Conservation (phyloP, 1,140 invertebrate species). For the Adoxophyes honmai region DNA sequence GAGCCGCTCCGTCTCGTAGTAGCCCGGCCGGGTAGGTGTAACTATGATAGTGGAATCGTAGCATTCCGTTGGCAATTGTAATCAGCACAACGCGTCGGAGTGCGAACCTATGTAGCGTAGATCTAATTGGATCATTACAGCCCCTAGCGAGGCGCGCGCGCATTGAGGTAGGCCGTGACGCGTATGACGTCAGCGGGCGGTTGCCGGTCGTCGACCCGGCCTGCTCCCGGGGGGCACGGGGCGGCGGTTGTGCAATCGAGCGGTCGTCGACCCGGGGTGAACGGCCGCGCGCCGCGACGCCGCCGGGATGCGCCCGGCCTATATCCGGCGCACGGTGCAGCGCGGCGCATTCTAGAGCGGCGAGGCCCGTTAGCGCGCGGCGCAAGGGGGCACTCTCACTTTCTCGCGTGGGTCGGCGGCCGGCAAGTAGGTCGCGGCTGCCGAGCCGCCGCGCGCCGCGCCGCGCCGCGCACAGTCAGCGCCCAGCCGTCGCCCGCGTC, state of each 20-base stretch:
- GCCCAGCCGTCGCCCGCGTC: constrained; percentile 59
- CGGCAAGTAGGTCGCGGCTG: constrained; percentile 82
- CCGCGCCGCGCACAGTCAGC: constrained; percentile 73
- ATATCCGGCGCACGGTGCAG: constrained; percentile 74
- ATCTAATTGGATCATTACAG: constrained; percentile 58
- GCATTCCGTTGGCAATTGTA: neutral
- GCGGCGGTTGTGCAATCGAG: constrained; percentile 65
- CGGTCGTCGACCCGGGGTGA: constrained; percentile 72
- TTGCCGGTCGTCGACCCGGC: constrained; percentile 60
- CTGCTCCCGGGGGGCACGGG: constrained; percentile 42
- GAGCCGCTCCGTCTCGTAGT: neutral
- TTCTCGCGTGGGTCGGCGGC: constrained; percentile 81
- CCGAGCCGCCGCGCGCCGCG: constrained; percentile 76
- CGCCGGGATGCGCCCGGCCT: constrained; percentile 73
- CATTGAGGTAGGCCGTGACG: constrained; percentile 74
- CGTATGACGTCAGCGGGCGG: constrained; percentile 60
- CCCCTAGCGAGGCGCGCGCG: constrained; percentile 66
- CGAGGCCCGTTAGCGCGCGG: constrained; percentile 67
- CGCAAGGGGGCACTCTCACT: constrained; percentile 78
- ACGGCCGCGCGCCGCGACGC: constrained; percentile 65
- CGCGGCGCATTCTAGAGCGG: constrained; percentile 73
- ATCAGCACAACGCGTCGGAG: neutral
- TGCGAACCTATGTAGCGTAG: constrained; percentile 23
- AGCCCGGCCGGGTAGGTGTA: neutral
- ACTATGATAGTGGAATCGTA: constrained; percentile 6